Evolutionary conservation across 2,113 vertebrate species (phyloP).

Genomic region (Tiliqua scincoides): DNA sequence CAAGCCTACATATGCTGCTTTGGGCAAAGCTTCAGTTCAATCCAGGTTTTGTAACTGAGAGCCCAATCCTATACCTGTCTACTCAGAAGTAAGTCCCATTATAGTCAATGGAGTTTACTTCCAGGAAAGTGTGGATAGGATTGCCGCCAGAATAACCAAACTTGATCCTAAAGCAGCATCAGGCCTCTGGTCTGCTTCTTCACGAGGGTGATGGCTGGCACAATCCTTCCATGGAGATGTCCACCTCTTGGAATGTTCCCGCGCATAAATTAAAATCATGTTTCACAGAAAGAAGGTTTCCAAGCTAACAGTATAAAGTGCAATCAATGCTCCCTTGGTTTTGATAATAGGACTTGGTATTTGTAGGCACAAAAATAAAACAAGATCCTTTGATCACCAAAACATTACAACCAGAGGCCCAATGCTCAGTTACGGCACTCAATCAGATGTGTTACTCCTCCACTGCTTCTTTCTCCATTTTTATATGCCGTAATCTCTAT

Average conservation of each 20-base stretch:
- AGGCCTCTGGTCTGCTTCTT: background rate
- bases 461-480: conserved; percentile 15
- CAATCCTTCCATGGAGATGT: background rate
- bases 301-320: background rate
- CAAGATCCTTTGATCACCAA: background rate
- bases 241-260: background rate
- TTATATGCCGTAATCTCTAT: conserved; percentile 43
- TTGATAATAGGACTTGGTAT: background rate
- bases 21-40: background rate
- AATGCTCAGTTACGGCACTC: background rate
- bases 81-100: too few relatives aligned
- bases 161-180: background rate
- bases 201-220: too few relatives aligned
- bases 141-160: background rate
- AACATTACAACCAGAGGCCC: background rate
- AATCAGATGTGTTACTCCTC: conserved; percentile 26
- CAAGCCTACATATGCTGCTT: background rate
- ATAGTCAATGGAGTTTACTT: too few relatives aligned
- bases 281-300: background rate
- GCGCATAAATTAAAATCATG: background rate
- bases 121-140: too few relatives aligned
- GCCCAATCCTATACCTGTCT: too few relatives aligned
- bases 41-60: background rate
- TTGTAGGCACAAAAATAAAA: background rate
- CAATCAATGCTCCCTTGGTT: background rate